phyloP scores from a whole-genome alignment of 2,797 vertebrate genomes.

The Astyanax mexicanus region DNA sequence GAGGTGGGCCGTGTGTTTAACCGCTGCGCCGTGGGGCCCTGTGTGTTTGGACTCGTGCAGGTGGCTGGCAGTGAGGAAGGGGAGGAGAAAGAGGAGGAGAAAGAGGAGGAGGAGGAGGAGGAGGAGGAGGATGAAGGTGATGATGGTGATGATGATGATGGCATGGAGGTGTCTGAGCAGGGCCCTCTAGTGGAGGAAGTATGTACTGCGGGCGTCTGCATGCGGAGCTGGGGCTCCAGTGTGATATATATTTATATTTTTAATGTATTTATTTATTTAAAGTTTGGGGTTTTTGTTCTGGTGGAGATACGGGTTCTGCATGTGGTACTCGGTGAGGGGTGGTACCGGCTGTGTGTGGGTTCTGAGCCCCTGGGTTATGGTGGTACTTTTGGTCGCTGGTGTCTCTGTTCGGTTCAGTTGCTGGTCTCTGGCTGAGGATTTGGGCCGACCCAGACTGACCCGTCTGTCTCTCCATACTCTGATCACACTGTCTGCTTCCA shows the following conservation, averaged over 20 bases:
- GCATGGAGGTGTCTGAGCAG: slow-evolving; percentile 77
- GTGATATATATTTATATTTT: slow-evolving; percentile 1
- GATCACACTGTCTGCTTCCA: neutral
- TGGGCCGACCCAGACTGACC: neutral
- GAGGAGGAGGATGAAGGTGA: slow-evolving; percentile 61
- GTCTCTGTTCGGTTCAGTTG: neutral
- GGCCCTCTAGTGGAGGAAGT: slow-evolving; percentile 80
- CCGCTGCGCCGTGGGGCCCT: slow-evolving; percentile 63
- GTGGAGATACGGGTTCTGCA: slow-evolving; percentile 14
- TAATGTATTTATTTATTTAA: neutral
- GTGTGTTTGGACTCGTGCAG: slow-evolving; percentile 80
- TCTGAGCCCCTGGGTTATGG: neutral
- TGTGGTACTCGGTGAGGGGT: neutral
- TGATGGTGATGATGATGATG: slow-evolving; percentile 70
- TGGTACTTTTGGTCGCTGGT: neutral
- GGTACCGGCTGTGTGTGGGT: neutral
- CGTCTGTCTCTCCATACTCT: neutral
- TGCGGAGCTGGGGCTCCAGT: slow-evolving; percentile 65
- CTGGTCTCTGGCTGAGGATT: slow-evolving; percentile 4
- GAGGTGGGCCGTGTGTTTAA: slow-evolving; percentile 51
- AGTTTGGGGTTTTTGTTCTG: no score
- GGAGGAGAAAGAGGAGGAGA: slow-evolving; percentile 67
- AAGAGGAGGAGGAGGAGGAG: slow-evolving; percentile 65
- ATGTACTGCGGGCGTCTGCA: slow-evolving; percentile 76
- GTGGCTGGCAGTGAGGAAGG: slow-evolving; percentile 79